These are phyloP conservation scores for Saguinus imperator DNA, from an alignment of 2,113 vertebrate genomes.

Conservation along the genomic window DNA sequence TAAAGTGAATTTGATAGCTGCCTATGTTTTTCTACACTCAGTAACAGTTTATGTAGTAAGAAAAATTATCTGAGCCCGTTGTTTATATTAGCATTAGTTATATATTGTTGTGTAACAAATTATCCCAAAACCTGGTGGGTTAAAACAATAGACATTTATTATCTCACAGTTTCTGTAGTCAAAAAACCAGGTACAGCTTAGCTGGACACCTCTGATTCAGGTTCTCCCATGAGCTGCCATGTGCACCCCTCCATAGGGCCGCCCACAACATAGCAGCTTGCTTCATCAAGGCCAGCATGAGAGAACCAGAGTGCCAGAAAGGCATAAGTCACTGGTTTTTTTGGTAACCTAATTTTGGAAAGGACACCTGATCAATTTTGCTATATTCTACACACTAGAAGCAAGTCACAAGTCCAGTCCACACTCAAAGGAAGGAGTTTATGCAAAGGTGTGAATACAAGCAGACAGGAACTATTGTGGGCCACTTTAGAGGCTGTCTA, in stretches of 20 bases:
- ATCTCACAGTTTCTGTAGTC: conserved; percentile 13
- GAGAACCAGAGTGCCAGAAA: not conserved
- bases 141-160: not conserved
- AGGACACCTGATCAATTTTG: not conserved
- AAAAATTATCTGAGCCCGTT: conserved; percentile 10
- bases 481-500: conserved; percentile 5
- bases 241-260: not conserved
- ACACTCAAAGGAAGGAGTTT: not conserved
- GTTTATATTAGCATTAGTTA: conserved; percentile 6
- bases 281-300: conserved; percentile 10
- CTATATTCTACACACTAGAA: not conserved
- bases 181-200: conserved; percentile 20
- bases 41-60: conserved; percentile 22
- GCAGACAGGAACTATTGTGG: not conserved
- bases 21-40: conserved; percentile 13
- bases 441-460: not conserved
- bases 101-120: not conserved
- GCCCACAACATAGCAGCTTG: not conserved
- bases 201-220: not conserved
- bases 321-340: not conserved
- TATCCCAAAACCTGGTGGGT: not conserved
- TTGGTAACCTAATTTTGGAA: not conserved
- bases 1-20: not conserved
- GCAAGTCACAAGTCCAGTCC: not conserved
- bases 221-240: not conserved